phyloP scores from a whole-genome alignment of 2,113 vertebrate genomes.

The Todiramphus saurophagus region DNA sequence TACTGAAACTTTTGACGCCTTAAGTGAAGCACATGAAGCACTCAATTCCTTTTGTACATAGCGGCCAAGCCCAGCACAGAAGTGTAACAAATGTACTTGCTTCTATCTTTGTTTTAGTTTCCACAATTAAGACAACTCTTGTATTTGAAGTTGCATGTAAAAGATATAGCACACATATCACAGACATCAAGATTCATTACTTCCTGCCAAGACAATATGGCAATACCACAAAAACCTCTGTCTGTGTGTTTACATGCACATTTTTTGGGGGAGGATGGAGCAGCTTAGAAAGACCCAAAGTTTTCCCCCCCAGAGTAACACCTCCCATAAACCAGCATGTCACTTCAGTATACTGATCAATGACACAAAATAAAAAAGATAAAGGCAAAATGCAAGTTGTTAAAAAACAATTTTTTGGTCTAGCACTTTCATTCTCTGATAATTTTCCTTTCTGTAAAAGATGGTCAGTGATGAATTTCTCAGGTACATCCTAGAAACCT shows the following conservation, averaged over 20 bases:
- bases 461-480: neutral
- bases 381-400: neutral
- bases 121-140: neutral
- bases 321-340: neutral
- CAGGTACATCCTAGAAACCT: neutral
- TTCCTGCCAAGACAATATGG: neutral
- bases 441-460: neutral
- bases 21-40: neutral
- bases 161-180: neutral
- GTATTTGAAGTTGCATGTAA: neutral
- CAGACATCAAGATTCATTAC: neutral
- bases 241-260: accelerated
- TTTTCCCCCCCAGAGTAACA: neutral
- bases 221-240: neutral
- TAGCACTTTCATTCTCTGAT: neutral
- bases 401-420: neutral
- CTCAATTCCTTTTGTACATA: neutral
- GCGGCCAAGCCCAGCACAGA: neutral
- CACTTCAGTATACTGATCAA: neutral
- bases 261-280: neutral
- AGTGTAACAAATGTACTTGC: neutral
- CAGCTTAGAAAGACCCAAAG: neutral
- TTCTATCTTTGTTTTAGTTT: neutral
- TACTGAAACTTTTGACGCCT: neutral
- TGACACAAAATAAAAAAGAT: neutral